phyloP scores from a whole-genome alignment of 2,797 vertebrate species.

The Crocidura indochinensis region DNA sequence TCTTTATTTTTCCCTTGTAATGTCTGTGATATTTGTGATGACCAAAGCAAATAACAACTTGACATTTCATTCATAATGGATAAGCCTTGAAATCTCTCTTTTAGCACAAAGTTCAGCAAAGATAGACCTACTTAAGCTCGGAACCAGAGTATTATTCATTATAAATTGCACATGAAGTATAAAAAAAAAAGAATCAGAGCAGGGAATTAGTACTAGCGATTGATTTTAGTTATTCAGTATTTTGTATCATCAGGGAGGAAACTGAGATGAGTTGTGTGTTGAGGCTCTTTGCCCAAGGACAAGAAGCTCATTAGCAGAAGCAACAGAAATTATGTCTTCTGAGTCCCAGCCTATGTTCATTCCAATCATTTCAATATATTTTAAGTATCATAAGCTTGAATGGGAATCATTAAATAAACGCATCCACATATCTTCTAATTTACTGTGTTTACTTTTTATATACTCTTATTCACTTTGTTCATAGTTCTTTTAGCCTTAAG shows the following conservation, averaged over 20 bases:
- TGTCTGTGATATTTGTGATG: background rate
- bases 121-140: background rate
- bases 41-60: conserved; percentile 26
- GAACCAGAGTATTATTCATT: background rate
- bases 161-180: background rate
- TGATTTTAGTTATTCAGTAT: conserved; percentile 14
- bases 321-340: background rate
- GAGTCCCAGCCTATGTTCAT: background rate
- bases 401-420: background rate
- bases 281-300: background rate
- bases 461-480: background rate
- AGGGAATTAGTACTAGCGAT: conserved; percentile 5
- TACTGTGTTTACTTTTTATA: background rate
- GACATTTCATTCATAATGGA: conserved; percentile 3
- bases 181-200: conserved; percentile 35
- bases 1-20: conserved; percentile 22
- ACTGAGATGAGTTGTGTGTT: background rate
- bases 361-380: background rate
- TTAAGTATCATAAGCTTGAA: background rate
- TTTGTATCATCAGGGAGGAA: conserved; percentile 28
- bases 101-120: conserved; percentile 2
- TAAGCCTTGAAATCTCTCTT: background rate
- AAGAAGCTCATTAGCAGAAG: background rate
- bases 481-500: conserved; percentile 20
- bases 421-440: background rate